Conservation (phyloP, 2,888 invertebrate species). For the Drosophila flavopinicola region DNA sequence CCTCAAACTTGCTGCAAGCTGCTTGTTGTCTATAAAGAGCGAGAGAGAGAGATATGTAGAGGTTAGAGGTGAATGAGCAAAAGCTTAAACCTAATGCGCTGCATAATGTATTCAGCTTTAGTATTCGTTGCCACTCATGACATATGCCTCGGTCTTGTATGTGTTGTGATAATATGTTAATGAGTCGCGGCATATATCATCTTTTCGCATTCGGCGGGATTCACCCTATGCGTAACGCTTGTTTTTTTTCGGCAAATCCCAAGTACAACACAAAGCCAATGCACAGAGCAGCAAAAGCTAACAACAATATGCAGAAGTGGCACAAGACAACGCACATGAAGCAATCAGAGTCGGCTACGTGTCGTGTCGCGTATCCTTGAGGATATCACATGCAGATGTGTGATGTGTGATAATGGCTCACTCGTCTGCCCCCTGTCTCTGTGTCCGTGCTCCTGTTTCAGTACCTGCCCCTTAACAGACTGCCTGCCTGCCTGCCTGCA, state of each 20-base stretch:
- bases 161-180: conserved; percentile 83
- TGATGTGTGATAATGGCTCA: conserved; percentile 82
- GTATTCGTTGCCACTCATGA: conserved; percentile 50
- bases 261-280: conserved; percentile 43
- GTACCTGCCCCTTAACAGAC: conserved; percentile 5
- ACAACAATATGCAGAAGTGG: conserved; percentile 16
- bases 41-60: background rate
- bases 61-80: conserved; percentile 37
- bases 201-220: conserved; percentile 30
- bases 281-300: conserved; percentile 35
- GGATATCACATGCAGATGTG: conserved; percentile 81
- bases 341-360: conserved; percentile 80
- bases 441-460: conserved; percentile 10
- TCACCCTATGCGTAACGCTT: conserved; percentile 26
- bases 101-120: conserved; percentile 70
- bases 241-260: conserved; percentile 49
- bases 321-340: conserved; percentile 47
- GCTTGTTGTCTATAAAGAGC: conserved; percentile 38
- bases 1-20: conserved; percentile 47
- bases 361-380: conserved; percentile 81
- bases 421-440: conserved; percentile 30
- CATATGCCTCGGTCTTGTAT: conserved; percentile 72
- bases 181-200: conserved; percentile 83
- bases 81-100: conserved; percentile 59
- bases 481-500: conserved; percentile 18